These are phyloP conservation scores for Carassius auratus DNA, from an alignment of 2,113 vertebrate genomes.

Conservation along the genomic window DNA sequence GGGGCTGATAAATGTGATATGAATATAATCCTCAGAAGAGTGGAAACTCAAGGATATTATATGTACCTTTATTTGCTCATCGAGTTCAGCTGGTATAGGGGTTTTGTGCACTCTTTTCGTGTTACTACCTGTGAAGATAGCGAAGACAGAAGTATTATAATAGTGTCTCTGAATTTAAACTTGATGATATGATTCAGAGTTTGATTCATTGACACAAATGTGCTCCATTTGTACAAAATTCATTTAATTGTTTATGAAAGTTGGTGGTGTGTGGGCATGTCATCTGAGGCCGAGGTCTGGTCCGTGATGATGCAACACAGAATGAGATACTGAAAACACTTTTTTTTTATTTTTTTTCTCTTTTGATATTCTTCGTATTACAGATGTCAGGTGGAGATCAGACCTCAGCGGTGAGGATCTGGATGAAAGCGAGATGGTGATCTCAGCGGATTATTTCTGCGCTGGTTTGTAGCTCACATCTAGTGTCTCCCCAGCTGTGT, in stretches of 20 bases:
- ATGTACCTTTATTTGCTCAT: too few species aligned
- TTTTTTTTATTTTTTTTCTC: background rate
- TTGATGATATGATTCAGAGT: conserved; percentile 61
- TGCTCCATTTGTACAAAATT: background rate
- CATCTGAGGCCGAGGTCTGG: background rate
- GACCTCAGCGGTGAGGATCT: conserved; percentile 18
- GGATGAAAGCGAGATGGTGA: conserved; percentile 21
- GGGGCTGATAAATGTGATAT: background rate
- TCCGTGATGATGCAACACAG: background rate
- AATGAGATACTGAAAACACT: background rate
- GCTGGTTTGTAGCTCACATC: background rate
- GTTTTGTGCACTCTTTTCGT: too few species aligned
- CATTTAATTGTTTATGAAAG: background rate
- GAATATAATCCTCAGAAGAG: background rate
- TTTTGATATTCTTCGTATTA: conserved; percentile 14
- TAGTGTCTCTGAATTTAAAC: background rate
- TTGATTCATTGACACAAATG: background rate
- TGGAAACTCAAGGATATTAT: background rate
- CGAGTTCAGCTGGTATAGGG: too few species aligned
- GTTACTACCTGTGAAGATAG: too few species aligned
- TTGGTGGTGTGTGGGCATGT: background rate
- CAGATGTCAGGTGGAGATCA: conserved; percentile 20
- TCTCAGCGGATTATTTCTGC: conserved; percentile 31
- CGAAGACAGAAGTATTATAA: too few species aligned
- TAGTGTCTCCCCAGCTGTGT: conserved; percentile 10